These are phyloP conservation scores for Scytalopus superciliaris DNA, from an alignment of 2,113 vertebrate species.

Conservation along the genomic window DNA sequence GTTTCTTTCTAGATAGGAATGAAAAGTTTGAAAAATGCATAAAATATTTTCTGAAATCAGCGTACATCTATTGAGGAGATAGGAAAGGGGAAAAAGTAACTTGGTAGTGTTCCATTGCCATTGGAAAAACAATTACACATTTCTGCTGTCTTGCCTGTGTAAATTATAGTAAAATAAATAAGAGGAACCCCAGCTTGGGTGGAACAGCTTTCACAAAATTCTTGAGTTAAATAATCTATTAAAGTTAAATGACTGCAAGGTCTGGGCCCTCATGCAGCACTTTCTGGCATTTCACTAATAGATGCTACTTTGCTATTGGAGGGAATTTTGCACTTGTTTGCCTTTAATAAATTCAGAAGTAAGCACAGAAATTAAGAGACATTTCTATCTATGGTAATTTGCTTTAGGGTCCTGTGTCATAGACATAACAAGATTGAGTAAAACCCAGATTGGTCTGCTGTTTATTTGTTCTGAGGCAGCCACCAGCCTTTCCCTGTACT, in stretches of 20 bases:
- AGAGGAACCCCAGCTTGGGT: neutral
- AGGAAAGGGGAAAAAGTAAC: neutral
- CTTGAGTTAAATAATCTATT: neutral
- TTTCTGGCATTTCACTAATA: neutral
- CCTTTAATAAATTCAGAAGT: neutral
- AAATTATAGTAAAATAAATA: neutral
- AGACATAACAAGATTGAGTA: neutral
- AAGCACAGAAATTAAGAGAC: neutral
- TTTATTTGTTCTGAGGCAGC: neutral
- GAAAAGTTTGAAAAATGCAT: neutral
- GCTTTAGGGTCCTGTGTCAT: neutral
- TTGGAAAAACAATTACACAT: neutral
- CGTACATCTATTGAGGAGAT: neutral
- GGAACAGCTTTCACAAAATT: neutral
- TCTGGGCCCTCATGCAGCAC: neutral
- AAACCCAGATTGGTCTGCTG: neutral
- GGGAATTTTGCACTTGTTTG: neutral
- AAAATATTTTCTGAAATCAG: neutral
- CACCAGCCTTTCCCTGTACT: neutral
- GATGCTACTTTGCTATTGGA: neutral
- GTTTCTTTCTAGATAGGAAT: neutral
- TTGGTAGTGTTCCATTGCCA: rapidly evolving
- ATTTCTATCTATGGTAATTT: neutral
- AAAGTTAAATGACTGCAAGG: neutral
- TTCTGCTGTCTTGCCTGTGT: neutral